Conservation (phyloP, 2,113 vertebrate genomes). For the Varanus salvator region DNA sequence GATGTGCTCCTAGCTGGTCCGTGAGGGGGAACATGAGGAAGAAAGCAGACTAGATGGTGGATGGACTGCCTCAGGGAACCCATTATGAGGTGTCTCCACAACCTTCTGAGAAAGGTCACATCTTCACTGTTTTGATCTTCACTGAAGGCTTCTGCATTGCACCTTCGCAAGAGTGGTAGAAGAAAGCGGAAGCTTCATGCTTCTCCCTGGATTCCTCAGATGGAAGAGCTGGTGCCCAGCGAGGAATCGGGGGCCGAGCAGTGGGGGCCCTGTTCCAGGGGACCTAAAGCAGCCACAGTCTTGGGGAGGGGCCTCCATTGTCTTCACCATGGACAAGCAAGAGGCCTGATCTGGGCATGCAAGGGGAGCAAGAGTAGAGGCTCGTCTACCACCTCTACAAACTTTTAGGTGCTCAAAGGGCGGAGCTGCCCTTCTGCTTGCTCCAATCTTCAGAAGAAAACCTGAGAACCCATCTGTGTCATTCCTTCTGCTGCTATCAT, state of each 20-base stretch:
- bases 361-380: not conserved
- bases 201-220: not conserved
- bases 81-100: too few relatives aligned
- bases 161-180: not conserved
- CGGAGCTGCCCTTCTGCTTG: not conserved
- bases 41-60: not conserved
- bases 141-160: not conserved
- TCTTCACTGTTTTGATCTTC: too few relatives aligned
- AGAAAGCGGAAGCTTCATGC: not conserved
- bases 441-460: not conserved
- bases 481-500: not conserved
- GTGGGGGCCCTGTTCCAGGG: not conserved
- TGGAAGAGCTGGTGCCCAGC: not conserved
- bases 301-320: not conserved
- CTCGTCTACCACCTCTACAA: not conserved
- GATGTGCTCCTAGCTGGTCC: not conserved
- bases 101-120: not conserved
- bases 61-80: too few relatives aligned
- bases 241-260: not conserved
- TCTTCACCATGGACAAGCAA: too few relatives aligned
- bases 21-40: not conserved
- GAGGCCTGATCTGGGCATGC: too few relatives aligned
- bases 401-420: not conserved
- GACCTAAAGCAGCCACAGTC: not conserved
- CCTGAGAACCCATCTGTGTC: not conserved